A percentile compares a stretch with the other conserved stretches of the same genome.
Conservation (phyloP, 2,113 vertebrate species). For the Microtus pennsylvanicus region DNA sequence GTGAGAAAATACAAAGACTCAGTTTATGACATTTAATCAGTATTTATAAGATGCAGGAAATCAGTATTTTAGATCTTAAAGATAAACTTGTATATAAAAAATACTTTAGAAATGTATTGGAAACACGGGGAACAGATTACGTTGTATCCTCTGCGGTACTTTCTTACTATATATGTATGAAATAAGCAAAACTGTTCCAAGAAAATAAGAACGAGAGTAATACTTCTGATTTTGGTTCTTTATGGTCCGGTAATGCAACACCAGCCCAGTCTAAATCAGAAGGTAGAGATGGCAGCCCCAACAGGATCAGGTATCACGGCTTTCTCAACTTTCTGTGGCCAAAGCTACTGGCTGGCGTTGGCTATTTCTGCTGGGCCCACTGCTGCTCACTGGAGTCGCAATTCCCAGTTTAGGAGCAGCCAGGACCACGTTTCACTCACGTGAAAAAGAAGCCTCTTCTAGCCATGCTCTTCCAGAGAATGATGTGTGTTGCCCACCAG, state of each 20-base stretch:
- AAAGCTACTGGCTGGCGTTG: neutral
- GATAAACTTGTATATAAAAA: neutral
- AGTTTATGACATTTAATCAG: neutral
- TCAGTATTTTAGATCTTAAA: neutral
- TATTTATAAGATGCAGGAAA: slow-evolving; percentile 45
- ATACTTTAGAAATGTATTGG: neutral
- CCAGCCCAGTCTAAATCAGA: neutral
- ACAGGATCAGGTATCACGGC: neutral
- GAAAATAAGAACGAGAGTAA: neutral
- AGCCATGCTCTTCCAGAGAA: neutral
- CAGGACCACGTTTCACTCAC: no score
- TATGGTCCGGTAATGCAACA: neutral
- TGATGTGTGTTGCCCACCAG: neutral
- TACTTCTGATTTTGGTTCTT: neutral
- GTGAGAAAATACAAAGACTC: neutral
- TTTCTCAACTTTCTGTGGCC: neutral
- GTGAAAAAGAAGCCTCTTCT: neutral
- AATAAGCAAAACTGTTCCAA: neutral
- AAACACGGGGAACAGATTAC: slow-evolving; percentile 23
- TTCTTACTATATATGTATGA: slow-evolving; percentile 7
- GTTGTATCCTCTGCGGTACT: neutral
- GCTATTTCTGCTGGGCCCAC: neutral
- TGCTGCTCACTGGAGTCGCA: neutral
- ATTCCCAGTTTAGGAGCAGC: neutral
- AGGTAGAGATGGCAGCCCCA: neutral